Base-by-base conservation (phyloP, 2,888 invertebrate species). In the Gastracanthus pulcherrimus region DNA sequence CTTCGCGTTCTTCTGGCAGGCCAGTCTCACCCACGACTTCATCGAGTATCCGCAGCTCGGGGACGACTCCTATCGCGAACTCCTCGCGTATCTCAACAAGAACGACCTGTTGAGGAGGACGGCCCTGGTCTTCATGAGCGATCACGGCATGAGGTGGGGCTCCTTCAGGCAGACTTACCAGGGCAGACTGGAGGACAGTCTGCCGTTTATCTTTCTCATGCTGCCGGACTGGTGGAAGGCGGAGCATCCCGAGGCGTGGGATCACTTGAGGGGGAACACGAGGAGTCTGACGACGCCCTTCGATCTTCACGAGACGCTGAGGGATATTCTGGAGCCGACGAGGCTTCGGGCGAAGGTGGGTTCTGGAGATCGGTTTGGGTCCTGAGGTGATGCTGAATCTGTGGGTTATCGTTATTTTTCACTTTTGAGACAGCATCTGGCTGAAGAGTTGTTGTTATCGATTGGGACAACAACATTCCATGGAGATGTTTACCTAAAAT, bases 121-220 rank as follows among this genome's bases (percentile, higher is more conserved):
- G 0, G 93, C 95, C 60, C 86, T 96, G 16, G 92, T 97, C 72
- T 90, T 97, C 11, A 93, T 98, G 92, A 98, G 98, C 90, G 98
- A 98, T 89, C 98, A 98, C 88, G 98, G 98, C 0, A 95, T 97
- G 84, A 93, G 98, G 82, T 98, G 96, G 95, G 98, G 98, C 2
- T 93, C 93, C 7, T 97, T 97, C 85, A 93, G 97, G 11, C 93
- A 94, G 85, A 98, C 98, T 0, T 96, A 96, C 90, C 97, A 98
- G 91, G 97, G 97, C 1, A 93, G 95, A 88, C 93, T 98, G 88
- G 98, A 98, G 91, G 98, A 97, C 89, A 94, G 98, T 64, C 93
- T 98, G 77, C 98, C 98, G 0, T 95, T 97, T 84, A 92, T 97
- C 41, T 95, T 95, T 86, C 91, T 97, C 1, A 90, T 95, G 3